Evolutionary conservation across 2,113 vertebrate species (phyloP).

Genomic region (Saguinus midas): DNA sequence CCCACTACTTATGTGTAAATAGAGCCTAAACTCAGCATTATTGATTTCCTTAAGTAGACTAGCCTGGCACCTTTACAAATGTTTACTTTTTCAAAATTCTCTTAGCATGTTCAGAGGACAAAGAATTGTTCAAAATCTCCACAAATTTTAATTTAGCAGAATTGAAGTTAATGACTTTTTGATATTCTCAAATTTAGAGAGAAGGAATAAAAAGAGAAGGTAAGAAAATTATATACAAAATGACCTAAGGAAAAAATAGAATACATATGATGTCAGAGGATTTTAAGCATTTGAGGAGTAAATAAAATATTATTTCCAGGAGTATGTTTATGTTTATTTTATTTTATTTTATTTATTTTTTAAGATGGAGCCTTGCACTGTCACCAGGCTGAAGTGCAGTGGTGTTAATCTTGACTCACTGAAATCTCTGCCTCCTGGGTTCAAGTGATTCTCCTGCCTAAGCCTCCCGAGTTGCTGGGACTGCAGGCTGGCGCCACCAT

Average conservation of each 20-base stretch:
- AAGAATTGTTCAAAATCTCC: not conserved
- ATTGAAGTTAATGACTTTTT: not conserved
- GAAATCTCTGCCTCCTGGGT: too few relatives aligned
- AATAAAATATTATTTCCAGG: not conserved
- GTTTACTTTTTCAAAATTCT: not conserved
- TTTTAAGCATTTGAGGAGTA: not conserved
- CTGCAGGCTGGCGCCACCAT: too few relatives aligned
- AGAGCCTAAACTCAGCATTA: not conserved
- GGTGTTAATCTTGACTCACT: too few relatives aligned
- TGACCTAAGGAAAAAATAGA: not conserved
- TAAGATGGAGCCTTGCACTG: too few relatives aligned
- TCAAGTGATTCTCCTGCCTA: too few relatives aligned
- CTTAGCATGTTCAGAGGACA: not conserved
- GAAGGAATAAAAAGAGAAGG: not conserved
- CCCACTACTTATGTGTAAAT: not conserved
- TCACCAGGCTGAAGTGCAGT: too few relatives aligned
- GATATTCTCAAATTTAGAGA: not conserved
- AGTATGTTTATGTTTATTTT: not conserved
- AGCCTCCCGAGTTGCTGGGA: too few relatives aligned
- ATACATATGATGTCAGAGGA: not conserved
- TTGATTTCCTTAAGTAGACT: not conserved
- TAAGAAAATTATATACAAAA: not conserved
- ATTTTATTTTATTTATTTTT: too few relatives aligned
- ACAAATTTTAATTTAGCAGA: conserved; percentile 22
- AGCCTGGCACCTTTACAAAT: not conserved